Conservation (phyloP, 2,888 invertebrate genomes). For the Nudaria mundana region DNA sequence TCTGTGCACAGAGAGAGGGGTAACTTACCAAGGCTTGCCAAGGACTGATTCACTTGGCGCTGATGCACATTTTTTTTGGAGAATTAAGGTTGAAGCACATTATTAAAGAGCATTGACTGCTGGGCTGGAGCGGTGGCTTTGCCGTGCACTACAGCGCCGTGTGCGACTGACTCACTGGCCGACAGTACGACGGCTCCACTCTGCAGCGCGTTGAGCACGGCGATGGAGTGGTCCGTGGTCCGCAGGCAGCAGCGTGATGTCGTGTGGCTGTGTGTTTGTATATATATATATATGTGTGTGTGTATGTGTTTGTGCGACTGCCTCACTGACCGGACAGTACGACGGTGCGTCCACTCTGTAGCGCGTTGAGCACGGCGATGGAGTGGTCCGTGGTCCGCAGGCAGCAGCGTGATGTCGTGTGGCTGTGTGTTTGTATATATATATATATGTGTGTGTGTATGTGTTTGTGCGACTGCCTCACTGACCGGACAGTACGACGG, state of each 20-base stretch:
- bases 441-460: too few relatives aligned
- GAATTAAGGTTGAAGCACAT: too few relatives aligned
- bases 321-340: slow-evolving; percentile 85
- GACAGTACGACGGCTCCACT: slow-evolving; percentile 92
- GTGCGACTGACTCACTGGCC: slow-evolving; percentile 78
- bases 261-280: too few relatives aligned
- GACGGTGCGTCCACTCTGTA: slow-evolving; percentile 92
- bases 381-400: slow-evolving; percentile 83
- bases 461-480: slow-evolving; percentile 41
- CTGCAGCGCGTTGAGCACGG: slow-evolving; percentile 90
- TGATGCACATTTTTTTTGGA: too few relatives aligned
- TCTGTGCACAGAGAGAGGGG: slow-evolving; percentile 84
- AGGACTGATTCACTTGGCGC: too few relatives aligned
- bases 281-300: too few relatives aligned
- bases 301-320: too few relatives aligned
- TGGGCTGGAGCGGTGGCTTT: slow-evolving; percentile 37
- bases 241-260: slow-evolving; percentile 82
- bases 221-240: slow-evolving; percentile 86
- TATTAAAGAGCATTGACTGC: too few relatives aligned
- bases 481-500: slow-evolving; percentile 88
- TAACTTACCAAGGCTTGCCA: too few relatives aligned
- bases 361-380: slow-evolving; percentile 87
- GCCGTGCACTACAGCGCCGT: background rate
- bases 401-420: slow-evolving; percentile 93
- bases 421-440: slow-evolving; percentile 79